Base-by-base conservation (phyloP, 2,888 invertebrate genomes). In the Cephalotes varians region DNA sequence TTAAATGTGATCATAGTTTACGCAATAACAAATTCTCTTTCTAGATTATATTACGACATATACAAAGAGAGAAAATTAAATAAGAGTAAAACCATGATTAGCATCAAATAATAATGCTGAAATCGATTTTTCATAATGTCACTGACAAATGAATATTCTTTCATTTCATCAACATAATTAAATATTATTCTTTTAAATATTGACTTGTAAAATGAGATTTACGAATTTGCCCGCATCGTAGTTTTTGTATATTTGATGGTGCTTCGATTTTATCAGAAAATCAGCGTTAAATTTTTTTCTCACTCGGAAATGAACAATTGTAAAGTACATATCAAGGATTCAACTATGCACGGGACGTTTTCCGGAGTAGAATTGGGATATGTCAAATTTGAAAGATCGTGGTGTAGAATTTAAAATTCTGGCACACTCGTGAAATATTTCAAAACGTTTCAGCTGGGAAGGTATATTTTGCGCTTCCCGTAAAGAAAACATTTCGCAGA, bases 381-480 rank as follows among this genome's bases (percentile, higher is more conserved):
- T 10, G 65, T 76, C 65, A 65, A 76, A 65, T 65, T 76, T 51
- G 76, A 64, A 65, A 76, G 65, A n/a, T 76, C 51, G 74, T 2
- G 65, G 28, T 28, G 3, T 40, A 25, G 51, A 76, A 65, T 65
- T 47, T 76, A 21, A 65, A 65, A 76, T 40, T 76, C 76, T n/a
- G 28, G 25, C 34, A 37, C n/a, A 51, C 37, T 54, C n/a, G 40
- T 65, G 76, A 76, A 76, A 76, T 76, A 76, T 54, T 76, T 76
- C 28, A 64, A 64, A 76, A 64, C 37, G 12, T 65, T 51, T 64
- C 65, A 51, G 25, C n/a, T 25, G 25, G 37, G 21, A 40, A 28
- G 15, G 15, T 54, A 54, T 51, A 54, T 76, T 65, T 76, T 54
- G 28, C 15, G 31, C 28, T 76, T 54, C 65, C 37, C 51, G 10